A percentile compares a stretch with the other conserved stretches of the same genome.
These are phyloP conservation scores for Otis tarda DNA, from an alignment of 2,113 vertebrate species.

Conservation along the genomic window DNA sequence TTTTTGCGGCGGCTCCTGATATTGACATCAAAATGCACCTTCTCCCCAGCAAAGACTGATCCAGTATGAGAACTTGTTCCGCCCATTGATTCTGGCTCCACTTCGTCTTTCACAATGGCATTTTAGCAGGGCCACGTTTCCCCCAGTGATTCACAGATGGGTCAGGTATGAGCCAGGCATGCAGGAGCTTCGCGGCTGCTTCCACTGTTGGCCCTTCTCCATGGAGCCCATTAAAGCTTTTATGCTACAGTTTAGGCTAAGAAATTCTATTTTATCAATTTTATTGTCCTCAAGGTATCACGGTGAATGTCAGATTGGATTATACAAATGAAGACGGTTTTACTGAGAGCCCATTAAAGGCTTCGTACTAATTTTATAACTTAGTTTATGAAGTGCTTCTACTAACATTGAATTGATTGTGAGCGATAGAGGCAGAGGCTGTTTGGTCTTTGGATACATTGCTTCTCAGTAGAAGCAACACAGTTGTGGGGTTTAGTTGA, in stretches of 20 bases:
- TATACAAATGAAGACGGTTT: constrained; percentile 20
- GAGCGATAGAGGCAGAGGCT: background rate
- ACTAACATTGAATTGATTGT: background rate
- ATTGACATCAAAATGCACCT: background rate
- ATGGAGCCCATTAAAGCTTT: constrained; percentile 36
- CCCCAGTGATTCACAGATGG: background rate
- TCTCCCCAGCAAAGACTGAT: background rate
- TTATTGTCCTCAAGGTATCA: constrained; percentile 11
- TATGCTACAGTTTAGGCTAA: background rate
- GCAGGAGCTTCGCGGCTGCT: background rate
- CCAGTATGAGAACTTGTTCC: background rate
- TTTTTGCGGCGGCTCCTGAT: background rate
- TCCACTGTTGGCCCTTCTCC: constrained; percentile 19
- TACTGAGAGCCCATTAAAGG: background rate
- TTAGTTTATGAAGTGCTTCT: constrained; percentile 14
- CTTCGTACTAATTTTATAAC: background rate
- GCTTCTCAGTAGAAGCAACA: background rate
- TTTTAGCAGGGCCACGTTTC: background rate
- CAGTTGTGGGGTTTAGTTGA: background rate
- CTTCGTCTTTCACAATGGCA: background rate
- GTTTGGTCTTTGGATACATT: background rate
- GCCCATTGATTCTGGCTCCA: background rate
- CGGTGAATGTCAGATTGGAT: background rate
- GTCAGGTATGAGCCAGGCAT: background rate
- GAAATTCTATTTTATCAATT: constrained; percentile 18